Percentiles rank a stretch among this genome's conserved stretches.
Evolutionary conservation across 2,888 invertebrate species (phyloP).

Genomic region (Schizaphis graminum): DNA sequence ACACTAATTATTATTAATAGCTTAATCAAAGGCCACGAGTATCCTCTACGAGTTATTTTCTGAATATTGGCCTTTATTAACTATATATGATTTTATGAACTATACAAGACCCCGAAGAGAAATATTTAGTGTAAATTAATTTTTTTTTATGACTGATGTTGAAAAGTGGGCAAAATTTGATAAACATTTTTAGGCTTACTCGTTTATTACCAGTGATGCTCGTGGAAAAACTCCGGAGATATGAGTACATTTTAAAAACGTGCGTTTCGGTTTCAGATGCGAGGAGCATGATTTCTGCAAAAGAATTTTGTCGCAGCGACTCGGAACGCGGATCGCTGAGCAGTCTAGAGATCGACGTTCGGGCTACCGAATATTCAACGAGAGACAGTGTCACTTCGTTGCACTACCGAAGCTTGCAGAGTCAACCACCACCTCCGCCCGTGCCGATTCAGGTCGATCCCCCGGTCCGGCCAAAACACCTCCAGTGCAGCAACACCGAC

Average conservation of each 20-base stretch:
- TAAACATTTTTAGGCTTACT: not conserved
- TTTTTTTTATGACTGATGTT: not conserved
- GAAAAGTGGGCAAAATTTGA: not conserved
- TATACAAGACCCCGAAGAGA: no score
- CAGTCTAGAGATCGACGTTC: slow-evolving; percentile 48
- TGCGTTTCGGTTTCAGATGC: slow-evolving; percentile 26
- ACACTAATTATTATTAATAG: not conserved
- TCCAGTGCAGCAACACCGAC: slow-evolving; percentile 65
- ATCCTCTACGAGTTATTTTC: not conserved
- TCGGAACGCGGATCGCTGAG: slow-evolving; percentile 61
- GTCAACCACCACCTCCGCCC: not conserved
- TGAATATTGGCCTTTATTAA: not conserved
- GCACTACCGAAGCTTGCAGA: slow-evolving; percentile 68
- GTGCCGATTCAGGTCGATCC: slow-evolving; percentile 47
- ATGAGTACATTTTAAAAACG: not conserved
- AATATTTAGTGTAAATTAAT: not conserved
- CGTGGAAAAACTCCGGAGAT: not conserved
- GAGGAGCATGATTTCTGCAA: slow-evolving; percentile 25
- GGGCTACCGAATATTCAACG: slow-evolving; percentile 39
- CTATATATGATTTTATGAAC: not conserved
- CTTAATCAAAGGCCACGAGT: not conserved
- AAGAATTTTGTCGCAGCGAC: slow-evolving; percentile 53
- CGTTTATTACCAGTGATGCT: not conserved
- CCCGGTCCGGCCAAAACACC: slow-evolving; percentile 63
- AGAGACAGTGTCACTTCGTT: slow-evolving; percentile 60